Evolutionary conservation across 2,113 vertebrate species (phyloP).

Genomic region (Colinus virginianus): DNA sequence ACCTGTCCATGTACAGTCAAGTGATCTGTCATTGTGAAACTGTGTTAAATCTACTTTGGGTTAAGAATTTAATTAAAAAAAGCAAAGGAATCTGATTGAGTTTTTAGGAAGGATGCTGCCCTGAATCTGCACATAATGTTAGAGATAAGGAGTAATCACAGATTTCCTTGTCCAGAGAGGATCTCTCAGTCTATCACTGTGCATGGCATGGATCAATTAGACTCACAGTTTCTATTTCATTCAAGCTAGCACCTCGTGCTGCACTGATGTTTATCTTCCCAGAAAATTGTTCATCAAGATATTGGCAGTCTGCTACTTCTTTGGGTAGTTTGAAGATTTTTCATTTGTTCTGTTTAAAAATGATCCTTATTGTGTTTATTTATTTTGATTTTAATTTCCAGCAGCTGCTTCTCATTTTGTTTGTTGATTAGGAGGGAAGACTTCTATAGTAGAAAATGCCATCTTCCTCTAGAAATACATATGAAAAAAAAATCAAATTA

Average conservation of each 20-base stretch:
- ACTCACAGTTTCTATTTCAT: not conserved
- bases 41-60: not conserved
- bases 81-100: not conserved
- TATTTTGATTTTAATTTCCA: not conserved
- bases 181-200: not conserved
- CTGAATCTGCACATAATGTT: not conserved
- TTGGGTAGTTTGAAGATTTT: not conserved
- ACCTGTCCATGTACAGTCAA: not conserved
- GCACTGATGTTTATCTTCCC: not conserved
- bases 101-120: not conserved
- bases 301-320: not conserved
- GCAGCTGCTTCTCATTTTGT: not conserved
- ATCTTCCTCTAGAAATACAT: not conserved
- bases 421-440: not conserved
- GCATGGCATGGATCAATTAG: not conserved
- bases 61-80: not conserved
- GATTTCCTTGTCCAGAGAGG: not conserved
- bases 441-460: not conserved
- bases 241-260: not conserved
- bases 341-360: not conserved
- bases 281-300: not conserved
- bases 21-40: not conserved
- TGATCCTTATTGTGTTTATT: not conserved
- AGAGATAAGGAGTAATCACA: not conserved
- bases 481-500: not conserved